Evolutionary conservation across 2,797 vertebrate genomes (phyloP).

Genomic region (Phoebastria nigripes): DNA sequence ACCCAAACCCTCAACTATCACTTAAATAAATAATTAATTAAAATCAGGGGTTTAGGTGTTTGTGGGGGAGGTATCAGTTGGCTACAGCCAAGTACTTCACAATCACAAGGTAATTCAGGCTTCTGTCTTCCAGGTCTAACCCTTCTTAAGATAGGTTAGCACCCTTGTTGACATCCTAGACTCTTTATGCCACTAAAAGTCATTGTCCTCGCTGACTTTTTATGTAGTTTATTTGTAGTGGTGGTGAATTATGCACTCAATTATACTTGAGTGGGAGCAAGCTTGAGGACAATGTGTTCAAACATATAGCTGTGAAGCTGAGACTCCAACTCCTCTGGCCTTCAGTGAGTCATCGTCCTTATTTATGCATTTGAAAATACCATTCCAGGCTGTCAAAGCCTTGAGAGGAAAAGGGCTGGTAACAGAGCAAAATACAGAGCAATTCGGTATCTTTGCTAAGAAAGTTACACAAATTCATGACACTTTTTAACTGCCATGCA

Average conservation of each 20-base stretch:
- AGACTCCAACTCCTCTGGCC: background rate
- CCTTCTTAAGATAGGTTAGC: background rate
- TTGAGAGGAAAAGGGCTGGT: background rate
- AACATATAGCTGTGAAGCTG: background rate
- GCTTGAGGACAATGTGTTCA: background rate
- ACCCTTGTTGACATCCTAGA: background rate
- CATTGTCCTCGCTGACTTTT: background rate
- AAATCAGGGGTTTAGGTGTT: background rate
- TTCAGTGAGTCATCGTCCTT: background rate
- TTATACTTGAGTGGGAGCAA: background rate
- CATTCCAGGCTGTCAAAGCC: background rate
- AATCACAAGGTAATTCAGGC: background rate
- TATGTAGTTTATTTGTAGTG: background rate
- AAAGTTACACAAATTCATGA: background rate
- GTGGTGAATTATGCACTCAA: rapidly evolving
- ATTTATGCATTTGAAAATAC: background rate
- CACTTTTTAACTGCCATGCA: background rate
- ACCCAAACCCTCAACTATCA: background rate
- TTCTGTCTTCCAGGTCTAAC: background rate
- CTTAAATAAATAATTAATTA: background rate
- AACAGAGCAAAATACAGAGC: background rate
- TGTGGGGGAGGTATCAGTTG: background rate
- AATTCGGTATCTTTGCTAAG: background rate
- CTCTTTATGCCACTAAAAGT: background rate
- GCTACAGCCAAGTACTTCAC: background rate